Evolutionary conservation across 1,140 invertebrate genomes (phyloP), one percentile per base, ranked within the genome.

Genomic region (Achroia grisella): DNA sequence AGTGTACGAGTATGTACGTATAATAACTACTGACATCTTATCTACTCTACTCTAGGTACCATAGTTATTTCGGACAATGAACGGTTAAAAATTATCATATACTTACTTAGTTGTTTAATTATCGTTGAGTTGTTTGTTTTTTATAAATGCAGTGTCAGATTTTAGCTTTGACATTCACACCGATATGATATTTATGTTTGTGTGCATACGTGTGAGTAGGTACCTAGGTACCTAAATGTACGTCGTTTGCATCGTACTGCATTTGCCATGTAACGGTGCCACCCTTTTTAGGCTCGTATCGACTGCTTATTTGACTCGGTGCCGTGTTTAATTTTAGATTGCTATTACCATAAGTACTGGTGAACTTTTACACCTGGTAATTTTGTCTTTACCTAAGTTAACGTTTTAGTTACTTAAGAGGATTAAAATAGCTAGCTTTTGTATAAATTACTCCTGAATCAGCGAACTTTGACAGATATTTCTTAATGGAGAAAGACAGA

Each of bases 201-300:
- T 35, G n/a, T 53, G 56, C 60, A 40, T 61, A 23, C 17, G 17
- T 3, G 33, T 35, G n/a, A n/a, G 48, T 49, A 63, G 47, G 34
- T 34, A 17, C 23, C 37, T 15, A 8, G 29, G 17, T 23, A 6
- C 17, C 2, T 23, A 23, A 23, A 6, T 23, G 17, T 23, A 23
- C 47, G 32, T 31, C 39, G 53, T 62, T 59, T 67, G 60, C 60
- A 62, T 67, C 51, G 52, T 14, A 39, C 51, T 61, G 62, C 54
- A 54, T 55, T 55, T 40, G 56, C 46, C 41, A 28, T 8, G 32
- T 62, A 66, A 62, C 62, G 59, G 62, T 52, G 42, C 48, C 32
- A 40, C 31, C 44, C 53, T 59, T 62, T 67, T 62, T 48, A 37
- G 63, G 40, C 44, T 47, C 11, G 40, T 48, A 58, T 52, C 28